These are phyloP conservation scores for Aphis gossypii DNA, from an alignment of 1,140 invertebrate genomes.

Conservation along the genomic window DNA sequence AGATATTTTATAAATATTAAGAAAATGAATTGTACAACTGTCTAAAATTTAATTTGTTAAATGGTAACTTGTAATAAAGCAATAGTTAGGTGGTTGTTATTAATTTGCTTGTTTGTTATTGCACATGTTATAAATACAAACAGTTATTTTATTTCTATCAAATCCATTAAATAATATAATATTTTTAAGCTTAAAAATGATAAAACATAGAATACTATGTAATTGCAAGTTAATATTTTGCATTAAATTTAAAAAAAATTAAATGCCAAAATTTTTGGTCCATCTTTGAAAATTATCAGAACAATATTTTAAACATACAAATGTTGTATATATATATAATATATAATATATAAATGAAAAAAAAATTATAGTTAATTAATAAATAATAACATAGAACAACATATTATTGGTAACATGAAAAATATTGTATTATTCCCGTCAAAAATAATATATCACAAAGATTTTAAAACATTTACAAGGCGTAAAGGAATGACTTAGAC, in stretches of 20 bases:
- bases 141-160: slow-evolving; percentile 12
- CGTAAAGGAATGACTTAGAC: neutral
- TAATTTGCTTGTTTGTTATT: neutral
- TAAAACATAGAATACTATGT: neutral
- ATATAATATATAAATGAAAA: neutral
- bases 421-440: slow-evolving; percentile 37
- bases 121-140: neutral
- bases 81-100: slow-evolving; percentile 3
- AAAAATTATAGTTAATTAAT: slow-evolving; percentile 23
- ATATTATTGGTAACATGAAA: slow-evolving; percentile 44
- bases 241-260: neutral
- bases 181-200: neutral
- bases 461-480: neutral
- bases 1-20: neutral
- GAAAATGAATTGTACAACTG: neutral
- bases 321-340: neutral
- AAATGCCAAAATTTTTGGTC: neutral
- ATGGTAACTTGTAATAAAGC: slow-evolving; percentile 14
- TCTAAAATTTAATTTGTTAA: slow-evolving; percentile 16
- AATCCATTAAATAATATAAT: neutral
- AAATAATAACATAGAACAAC: slow-evolving; percentile 35
- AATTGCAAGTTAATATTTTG: neutral
- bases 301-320: slow-evolving; percentile 6
- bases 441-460: slow-evolving; percentile 56
- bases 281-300: neutral